Base-by-base conservation (phyloP, 2,888 invertebrate genomes). In the Busseola fusca region DNA sequence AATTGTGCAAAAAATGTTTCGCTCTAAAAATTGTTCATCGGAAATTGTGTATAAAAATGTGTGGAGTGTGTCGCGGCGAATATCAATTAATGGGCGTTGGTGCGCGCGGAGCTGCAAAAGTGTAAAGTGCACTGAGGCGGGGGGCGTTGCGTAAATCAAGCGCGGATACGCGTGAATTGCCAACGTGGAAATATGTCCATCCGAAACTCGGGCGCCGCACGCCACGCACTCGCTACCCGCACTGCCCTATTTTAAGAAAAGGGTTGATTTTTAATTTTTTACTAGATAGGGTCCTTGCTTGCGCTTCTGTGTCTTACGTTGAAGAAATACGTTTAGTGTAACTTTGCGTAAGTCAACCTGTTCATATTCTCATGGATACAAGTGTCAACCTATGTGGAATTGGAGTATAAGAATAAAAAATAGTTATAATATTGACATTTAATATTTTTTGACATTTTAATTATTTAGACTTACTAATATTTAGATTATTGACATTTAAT, bases 121-220 rank as follows among this genome's bases (percentile, higher is more conserved):
- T 95, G 95, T 95, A 94, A 95, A 95, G 91, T 93, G 94, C 95
- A 94, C 87, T 87, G 92, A 93, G 90, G 92, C 95, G 89, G 91
- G 88, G 90, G 89, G 92, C 92, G 91, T 92, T 92, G 87, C 93
- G 94, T 95, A 94, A 94, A 94, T 94, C 95, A 94, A 92, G 90
- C 87, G 86, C 82, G 87, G 90, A 88, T 89, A 87, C 89, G 91
- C 91, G 90, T 89, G 90, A 90, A 93, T 92, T 92, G 92, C 90
- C 92, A 89, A 88, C 90, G 89, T 91, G 91, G 91, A 92, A 93
- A 91, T 90, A 91, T 87, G 81, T 78, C 84, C 79, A 84, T 77
- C 76, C 68, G 69, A 80, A 72, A 78, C 71, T 74, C 77, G 70
- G 70, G 66, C 54, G 48, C 72, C 67, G 65, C 56, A 45, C 12